A percentile compares a stretch with the other conserved stretches of the same genome.
These are phyloP conservation scores for Protomyctophum bolini DNA, from an alignment of 2,113 vertebrate genomes.

Conservation along the genomic window DNA sequence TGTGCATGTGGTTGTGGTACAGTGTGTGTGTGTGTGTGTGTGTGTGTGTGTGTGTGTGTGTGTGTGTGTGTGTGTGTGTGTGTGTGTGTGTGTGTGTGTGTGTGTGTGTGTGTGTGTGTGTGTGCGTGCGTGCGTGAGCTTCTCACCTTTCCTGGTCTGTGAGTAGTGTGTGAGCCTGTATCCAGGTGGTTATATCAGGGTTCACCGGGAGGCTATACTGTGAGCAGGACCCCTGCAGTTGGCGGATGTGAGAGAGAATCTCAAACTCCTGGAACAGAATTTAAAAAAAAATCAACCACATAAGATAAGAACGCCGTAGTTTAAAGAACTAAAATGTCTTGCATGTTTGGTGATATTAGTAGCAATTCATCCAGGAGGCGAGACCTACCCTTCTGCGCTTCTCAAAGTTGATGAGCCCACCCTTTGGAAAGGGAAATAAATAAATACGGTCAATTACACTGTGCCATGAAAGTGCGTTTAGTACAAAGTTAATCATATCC, in stretches of 20 bases:
- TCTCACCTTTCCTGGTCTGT: constrained; percentile 87
- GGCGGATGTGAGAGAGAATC: constrained; percentile 83
- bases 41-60: too few relatives aligned
- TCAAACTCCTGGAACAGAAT: constrained; percentile 83
- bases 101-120: too few relatives aligned
- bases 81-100: too few relatives aligned
- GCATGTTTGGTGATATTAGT: too few relatives aligned
- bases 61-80: too few relatives aligned
- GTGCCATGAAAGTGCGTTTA: not conserved
- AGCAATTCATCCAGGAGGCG: constrained; percentile 31
- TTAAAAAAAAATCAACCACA: not conserved
- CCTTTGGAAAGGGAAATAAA: constrained; percentile 65
- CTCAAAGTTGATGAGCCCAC: constrained; percentile 89
- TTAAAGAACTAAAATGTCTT: not conserved
- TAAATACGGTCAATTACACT: not conserved
- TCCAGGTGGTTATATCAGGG: constrained; percentile 69
- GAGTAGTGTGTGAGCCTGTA: constrained; percentile 75
- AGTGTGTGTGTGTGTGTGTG: too few relatives aligned
- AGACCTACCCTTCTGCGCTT: constrained; percentile 86
- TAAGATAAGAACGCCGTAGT: not conserved
- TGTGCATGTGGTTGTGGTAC: too few relatives aligned
- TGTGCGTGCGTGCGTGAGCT: not conserved
- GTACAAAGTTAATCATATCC: not conserved
- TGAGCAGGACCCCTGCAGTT: constrained; percentile 84
- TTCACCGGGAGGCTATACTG: constrained; percentile 73